Conservation (phyloP, 2,888 invertebrate species). For the Metellina segmentata region DNA sequence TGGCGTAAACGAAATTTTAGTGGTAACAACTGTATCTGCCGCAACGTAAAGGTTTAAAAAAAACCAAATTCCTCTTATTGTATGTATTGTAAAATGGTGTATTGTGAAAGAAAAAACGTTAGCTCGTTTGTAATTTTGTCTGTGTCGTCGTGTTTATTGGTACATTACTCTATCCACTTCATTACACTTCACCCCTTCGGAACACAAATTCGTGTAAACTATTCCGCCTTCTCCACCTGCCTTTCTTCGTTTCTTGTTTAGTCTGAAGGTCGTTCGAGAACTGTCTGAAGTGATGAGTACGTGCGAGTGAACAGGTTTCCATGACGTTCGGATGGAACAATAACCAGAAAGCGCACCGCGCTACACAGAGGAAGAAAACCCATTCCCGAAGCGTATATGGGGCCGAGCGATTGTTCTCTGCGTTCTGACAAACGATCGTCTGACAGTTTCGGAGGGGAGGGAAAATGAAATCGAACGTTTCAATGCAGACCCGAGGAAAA, state of each 20-base stretch:
- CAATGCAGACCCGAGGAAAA: not conserved
- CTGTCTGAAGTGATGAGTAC: constrained; percentile 2
- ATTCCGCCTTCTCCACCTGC: not conserved
- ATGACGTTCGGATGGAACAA: constrained; percentile 31
- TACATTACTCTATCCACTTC: too few species aligned
- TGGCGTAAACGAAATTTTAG: too few species aligned
- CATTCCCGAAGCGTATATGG: not conserved
- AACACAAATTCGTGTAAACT: too few species aligned
- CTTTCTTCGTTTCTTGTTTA: not conserved
- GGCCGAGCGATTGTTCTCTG: not conserved
- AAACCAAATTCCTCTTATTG: too few species aligned
- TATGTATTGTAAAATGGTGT: too few species aligned
- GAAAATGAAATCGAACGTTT: too few species aligned
- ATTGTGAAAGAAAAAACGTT: too few species aligned
- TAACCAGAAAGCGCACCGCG: constrained; percentile 15
- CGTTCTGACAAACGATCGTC: not conserved
- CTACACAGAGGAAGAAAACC: not conserved
- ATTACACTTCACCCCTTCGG: too few species aligned
- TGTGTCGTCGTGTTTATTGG: too few species aligned
- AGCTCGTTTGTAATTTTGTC: too few species aligned
- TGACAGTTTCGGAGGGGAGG: not conserved
- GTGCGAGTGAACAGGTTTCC: constrained; percentile 39
- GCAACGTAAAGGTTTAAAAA: too few species aligned
- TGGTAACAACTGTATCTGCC: too few species aligned
- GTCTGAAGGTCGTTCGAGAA: constrained; percentile 18